Evolutionary conservation across 2,113 vertebrate genomes (phyloP).

Genomic region (Furnarius figulus): DNA sequence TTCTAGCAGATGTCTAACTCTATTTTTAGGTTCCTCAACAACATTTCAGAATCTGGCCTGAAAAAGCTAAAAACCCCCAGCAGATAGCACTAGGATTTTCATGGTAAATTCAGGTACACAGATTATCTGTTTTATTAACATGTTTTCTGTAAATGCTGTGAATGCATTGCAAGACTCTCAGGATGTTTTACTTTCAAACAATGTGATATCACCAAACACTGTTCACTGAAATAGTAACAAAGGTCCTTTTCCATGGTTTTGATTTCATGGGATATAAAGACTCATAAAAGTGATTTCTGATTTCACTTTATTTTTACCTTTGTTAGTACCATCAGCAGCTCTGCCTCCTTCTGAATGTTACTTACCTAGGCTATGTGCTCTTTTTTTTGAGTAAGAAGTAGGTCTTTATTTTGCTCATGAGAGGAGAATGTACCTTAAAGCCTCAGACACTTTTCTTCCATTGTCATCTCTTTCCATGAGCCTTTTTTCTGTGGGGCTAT

Average conservation of each 20-base stretch:
- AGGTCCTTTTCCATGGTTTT: not conserved
- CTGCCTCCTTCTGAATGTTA: not conserved
- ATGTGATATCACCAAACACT: not conserved
- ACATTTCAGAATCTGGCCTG: not conserved
- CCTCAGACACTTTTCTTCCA: not conserved
- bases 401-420: not conserved
- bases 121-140: not conserved
- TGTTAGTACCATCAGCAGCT: not conserved
- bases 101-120: not conserved
- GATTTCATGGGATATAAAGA: not conserved
- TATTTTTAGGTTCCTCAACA: constrained; percentile 18
- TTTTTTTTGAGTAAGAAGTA: not conserved
- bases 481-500: not conserved
- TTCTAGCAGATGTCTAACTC: not conserved
- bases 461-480: not conserved
- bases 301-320: not conserved
- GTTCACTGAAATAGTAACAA: not conserved
- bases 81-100: not conserved
- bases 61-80: not conserved
- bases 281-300: not conserved
- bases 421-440: not conserved
- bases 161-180: not conserved
- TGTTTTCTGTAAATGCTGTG: not conserved
- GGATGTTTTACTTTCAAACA: not conserved
- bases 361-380: too few species aligned